Evolutionary conservation across 2,113 vertebrate species (phyloP), one percentile per base, ranked within the genome.

Genomic region (Megatriorchis doriae): DNA sequence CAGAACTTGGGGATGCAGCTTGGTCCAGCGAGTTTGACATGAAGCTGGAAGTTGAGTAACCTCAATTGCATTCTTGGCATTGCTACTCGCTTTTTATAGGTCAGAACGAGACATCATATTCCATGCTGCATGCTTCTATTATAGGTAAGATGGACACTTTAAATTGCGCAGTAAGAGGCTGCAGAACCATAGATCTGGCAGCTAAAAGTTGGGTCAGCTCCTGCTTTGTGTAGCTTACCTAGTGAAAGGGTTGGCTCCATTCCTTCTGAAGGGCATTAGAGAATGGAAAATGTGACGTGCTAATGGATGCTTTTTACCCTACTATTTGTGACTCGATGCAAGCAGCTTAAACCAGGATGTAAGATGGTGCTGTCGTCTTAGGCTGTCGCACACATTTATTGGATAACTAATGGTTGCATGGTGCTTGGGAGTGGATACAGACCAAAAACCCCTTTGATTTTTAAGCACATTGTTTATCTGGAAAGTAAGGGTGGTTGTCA

Each of bases 371-470:
- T 86, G 56, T 66, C 5, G 0, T 25, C 29, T 58, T 42, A 8
- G 0, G 19, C 85, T 90, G 43, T 42, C 5, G 1, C 0, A 0
- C 34, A 2, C 1, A 0, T 82, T 82, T 56, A 32, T 23, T 70
- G 29, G 22, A 2, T 58, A n/a, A 48, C 26, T 42, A 34, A n/a
- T 15, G 42, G 15, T 38, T 53, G 20, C 7, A 3, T 50, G 22
- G 63, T 81, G 32, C 45, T 4, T 66, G 22, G 13, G 21, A 25
- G 11, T 0, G 5, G 42, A n/a, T 23, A 29, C 0, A 0, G 26
- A 23, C 42, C 34, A 25, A 56, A 81, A 66, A 66, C 12, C 0
- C 3, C 23, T 71, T 59, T 47, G 25, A 66, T 52, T 58, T 81
- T 83, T 47, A 56, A 74, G 25, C 13, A 23, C 12, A 2, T 16